A percentile compares a stretch with the other conserved stretches of the same genome.
phyloP scores from a whole-genome alignment of 2,797 vertebrate genomes.

The Taenioides sp. region DNA sequence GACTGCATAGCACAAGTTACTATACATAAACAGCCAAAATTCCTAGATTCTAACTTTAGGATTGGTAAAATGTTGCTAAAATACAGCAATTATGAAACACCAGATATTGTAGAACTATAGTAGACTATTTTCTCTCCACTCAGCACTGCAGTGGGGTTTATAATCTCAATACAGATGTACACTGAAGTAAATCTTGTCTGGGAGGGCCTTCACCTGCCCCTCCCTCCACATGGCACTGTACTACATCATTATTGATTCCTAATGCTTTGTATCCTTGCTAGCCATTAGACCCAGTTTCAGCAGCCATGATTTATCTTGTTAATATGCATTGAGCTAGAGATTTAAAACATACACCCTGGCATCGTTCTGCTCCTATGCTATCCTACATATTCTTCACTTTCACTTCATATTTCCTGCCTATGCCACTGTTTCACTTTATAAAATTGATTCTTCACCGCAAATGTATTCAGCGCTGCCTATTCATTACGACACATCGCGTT shows the following conservation, averaged over 20 bases:
- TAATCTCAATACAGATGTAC: constrained; percentile 53
- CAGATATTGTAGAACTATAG: not conserved
- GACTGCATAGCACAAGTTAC: too few relatives aligned
- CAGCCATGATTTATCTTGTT: constrained; percentile 62
- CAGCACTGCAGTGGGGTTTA: constrained; percentile 15
- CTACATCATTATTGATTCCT: constrained; percentile 72
- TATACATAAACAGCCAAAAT: too few relatives aligned
- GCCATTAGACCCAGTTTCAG: constrained; percentile 53
- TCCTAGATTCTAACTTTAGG: not conserved
- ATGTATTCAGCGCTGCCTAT: constrained; percentile 56
- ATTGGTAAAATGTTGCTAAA: not conserved
- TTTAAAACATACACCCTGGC: constrained; percentile 30
- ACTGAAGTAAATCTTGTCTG: constrained; percentile 49
- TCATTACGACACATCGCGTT: constrained; percentile 54
- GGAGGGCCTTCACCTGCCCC: constrained; percentile 39
- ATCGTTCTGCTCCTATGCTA: constrained; percentile 19
- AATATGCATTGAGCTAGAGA: constrained; percentile 54
- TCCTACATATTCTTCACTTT: constrained; percentile 34
- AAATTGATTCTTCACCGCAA: constrained; percentile 54
- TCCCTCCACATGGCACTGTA: constrained; percentile 31
- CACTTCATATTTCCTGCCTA: constrained; percentile 40
- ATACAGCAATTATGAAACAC: not conserved
- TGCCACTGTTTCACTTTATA: constrained; percentile 51
- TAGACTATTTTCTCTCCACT: not conserved
- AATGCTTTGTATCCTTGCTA: constrained; percentile 44